Base-by-base conservation (phyloP, 1,140 invertebrate genomes). In the Euborellia annulipes region DNA sequence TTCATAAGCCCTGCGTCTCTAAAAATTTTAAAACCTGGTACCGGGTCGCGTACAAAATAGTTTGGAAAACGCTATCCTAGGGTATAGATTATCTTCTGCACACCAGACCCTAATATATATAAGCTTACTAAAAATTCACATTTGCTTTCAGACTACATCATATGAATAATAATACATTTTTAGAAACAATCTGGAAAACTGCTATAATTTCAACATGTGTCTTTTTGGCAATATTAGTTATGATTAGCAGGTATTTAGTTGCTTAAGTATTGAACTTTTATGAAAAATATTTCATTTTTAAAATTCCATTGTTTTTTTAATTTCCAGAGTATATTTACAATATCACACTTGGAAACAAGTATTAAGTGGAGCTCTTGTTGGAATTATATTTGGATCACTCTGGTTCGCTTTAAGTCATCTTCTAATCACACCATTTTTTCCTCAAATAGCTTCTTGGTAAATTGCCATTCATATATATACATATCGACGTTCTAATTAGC, bases 301-400 rank as follows among this genome's bases (percentile, higher is more conserved):
- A n/a, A n/a, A n/a, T n/a, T n/a, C n/a, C n/a, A n/a, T n/a, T 27
- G 4, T 27, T 27, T 27, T 27, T 49, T 49, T 50, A 36, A 50
- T 42, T 59, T 66, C 7, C 58, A 76, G 75, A 60, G 76, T 92
- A 40, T 93, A 92, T 62, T 66, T 94, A 46, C 73, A 82, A 53
- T 94, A 94, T 61, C 89, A 94, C 62, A 83, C 85, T 30, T 71
- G 73, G 55, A 66, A 69, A 22, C 89, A 94, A 72, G 85, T 94
- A 19, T 50, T 87, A 3, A 79, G 78, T 55, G 87, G 87, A 45
- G 72, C 72, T 20, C 46, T 82, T 40, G 58, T 85, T 50, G 86
- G 86, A 37, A 60, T 72, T 38, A 45, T 78, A 39, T 68, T 82
- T 58, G 85, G 78, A 43, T 67, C 71, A 44, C 34, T 76, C 17